Base-by-base conservation (phyloP, 2,888 invertebrate species). In the Sesia apiformis region DNA sequence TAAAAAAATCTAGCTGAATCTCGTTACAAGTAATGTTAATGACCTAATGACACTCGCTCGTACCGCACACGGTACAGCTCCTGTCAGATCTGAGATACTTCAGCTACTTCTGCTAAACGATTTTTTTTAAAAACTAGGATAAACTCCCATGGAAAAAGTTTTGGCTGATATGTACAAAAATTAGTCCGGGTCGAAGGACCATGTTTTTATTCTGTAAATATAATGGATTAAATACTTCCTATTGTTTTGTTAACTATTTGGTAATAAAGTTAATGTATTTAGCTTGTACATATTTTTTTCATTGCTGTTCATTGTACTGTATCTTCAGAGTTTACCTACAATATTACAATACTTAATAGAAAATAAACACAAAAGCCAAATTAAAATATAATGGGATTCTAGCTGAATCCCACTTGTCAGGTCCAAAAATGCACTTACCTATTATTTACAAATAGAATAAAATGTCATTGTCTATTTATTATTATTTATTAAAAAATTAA, bases 101-200 rank as follows among this genome's bases (percentile, higher is more conserved):
- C 91, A 99, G 7, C 90, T 99, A 4, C 93, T 98, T 89, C 86
- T 99, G 62, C 98, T 98, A 98, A 78, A 94, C 53, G 95, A 98
- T 62, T 98, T 97, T 88, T 98, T 98, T 79, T 95, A 97, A 60
- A 93, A 96, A 69, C 98, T 98, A 59, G 98, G 98, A 38, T 96
- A 97, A 72, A 98, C 97, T 38, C 97, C 98, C 3, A 98, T 98
- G 98, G 98, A 98, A 80, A 98, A 98, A 87, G 96, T 98, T 3
- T 90, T 98, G 51, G 98, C 97, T 81, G 98, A 98, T 90, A 98
- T 98, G 98, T 98, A 98, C 87, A 98, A 98, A 89, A 97, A 98
- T 87, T 98, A 90, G 90, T 40, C 23, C 23, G 23, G 23, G 1
- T 23, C 23, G 23, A 23, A 23, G 23, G 23, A 40, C 23, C 23